Conservation (phyloP, 2,797 vertebrate species). For the Tachyglossus aculeatus region DNA sequence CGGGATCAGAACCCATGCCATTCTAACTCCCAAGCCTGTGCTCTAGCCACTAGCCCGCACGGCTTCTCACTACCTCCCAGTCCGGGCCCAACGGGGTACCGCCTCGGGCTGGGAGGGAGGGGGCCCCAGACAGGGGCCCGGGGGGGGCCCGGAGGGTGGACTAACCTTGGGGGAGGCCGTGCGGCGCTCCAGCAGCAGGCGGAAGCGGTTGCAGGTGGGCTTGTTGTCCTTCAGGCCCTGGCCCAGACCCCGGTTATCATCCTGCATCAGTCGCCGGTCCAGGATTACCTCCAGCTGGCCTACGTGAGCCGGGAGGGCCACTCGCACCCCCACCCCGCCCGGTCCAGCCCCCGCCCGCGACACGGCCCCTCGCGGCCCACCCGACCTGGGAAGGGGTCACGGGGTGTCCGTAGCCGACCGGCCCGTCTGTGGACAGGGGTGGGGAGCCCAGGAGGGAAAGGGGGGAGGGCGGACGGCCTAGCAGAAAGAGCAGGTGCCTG, state of each 20-base stretch:
- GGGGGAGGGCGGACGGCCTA: background rate
- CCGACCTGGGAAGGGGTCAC: too few species aligned
- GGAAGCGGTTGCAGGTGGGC: conserved; percentile 89
- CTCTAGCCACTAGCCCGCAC: background rate
- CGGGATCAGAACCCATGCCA: background rate
- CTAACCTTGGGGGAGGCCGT: conserved; percentile 80
- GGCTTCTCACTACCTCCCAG: conserved; percentile 31
- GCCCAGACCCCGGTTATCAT: conserved; percentile 96
- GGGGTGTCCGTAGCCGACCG: too few species aligned
- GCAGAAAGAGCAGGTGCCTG: background rate
- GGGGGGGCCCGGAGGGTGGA: background rate
- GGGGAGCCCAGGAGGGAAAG: background rate
- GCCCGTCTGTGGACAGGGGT: too few species aligned
- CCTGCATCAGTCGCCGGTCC: conserved; percentile 96
- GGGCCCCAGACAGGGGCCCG: background rate
- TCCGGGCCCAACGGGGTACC: conserved; percentile 1
- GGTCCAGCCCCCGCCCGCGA: background rate
- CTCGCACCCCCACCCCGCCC: background rate
- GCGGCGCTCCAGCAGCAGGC: conserved; percentile 89
- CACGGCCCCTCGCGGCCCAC: accelerated
- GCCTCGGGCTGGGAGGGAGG: background rate
- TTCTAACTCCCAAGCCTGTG: background rate
- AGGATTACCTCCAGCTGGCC: conserved; percentile 96
- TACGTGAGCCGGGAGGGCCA: conserved; percentile 54
- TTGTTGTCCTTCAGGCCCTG: conserved; percentile 99